Evolutionary conservation across 2,888 invertebrate species (phyloP).

Genomic region (Ethmia dodecea): DNA sequence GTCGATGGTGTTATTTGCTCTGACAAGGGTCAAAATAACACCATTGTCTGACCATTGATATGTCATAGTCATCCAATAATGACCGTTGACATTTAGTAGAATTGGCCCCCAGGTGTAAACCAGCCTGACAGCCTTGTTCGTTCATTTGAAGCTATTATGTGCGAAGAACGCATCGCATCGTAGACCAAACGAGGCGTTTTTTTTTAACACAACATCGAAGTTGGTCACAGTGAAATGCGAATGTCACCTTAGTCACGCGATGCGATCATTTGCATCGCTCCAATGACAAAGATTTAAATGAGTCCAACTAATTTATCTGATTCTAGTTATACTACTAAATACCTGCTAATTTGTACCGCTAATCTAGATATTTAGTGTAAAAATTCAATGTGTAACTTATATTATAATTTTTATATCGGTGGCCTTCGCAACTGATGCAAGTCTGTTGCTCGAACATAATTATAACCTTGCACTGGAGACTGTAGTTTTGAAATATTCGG

Average conservation of each 20-base stretch:
- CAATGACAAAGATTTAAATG: slow-evolving; percentile 24
- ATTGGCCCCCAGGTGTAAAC: too few species aligned
- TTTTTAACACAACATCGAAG: slow-evolving; percentile 29
- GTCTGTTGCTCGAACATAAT: slow-evolving; percentile 17
- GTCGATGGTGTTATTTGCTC: too few species aligned
- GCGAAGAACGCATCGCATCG: slow-evolving; percentile 12
- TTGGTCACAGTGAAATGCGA: slow-evolving; percentile 47
- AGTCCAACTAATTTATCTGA: slow-evolving; percentile 21
- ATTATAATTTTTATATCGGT: too few species aligned
- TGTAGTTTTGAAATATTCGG: not conserved
- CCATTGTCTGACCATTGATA: too few species aligned
- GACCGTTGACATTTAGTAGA: too few species aligned
- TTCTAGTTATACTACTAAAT: slow-evolving; percentile 17
- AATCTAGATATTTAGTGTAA: slow-evolving; percentile 4
- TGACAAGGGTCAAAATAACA: too few species aligned
- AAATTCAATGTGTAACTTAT: not conserved
- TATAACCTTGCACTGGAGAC: slow-evolving; percentile 16
- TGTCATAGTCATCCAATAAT: too few species aligned
- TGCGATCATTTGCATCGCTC: slow-evolving; percentile 27
- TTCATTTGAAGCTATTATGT: too few species aligned
- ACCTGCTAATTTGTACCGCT: slow-evolving; percentile 18
- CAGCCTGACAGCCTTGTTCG: too few species aligned
- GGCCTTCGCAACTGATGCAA: slow-evolving; percentile 17
- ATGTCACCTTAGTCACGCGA: slow-evolving; percentile 43
- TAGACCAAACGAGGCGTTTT: not conserved